phyloP scores from a whole-genome alignment of 2,888 invertebrate genomes.

The Eupithecia subumbrata region DNA sequence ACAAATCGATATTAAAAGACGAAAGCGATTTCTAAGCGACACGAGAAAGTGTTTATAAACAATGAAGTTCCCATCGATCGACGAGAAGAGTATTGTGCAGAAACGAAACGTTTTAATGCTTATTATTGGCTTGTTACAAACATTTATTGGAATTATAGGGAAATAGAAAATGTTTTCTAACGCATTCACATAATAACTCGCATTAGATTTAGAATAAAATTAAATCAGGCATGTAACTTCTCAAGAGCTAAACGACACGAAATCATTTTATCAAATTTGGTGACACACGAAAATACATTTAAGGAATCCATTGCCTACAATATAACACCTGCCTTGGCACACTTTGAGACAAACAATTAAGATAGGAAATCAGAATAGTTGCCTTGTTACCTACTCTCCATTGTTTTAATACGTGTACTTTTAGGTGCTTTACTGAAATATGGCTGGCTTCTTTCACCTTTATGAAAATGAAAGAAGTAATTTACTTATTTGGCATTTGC shows the following conservation, averaged over 20 bases:
- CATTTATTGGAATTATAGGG: not conserved
- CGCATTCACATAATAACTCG: not conserved
- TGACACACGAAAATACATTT: not conserved
- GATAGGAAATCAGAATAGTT: slow-evolving; percentile 32
- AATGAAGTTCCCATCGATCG: slow-evolving; percentile 43
- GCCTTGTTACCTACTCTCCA: slow-evolving; percentile 26
- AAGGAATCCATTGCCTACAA: not conserved
- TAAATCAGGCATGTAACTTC: not conserved
- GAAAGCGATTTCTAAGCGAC: slow-evolving; percentile 45
- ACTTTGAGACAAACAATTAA: slow-evolving; percentile 37
- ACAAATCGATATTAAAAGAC: slow-evolving; percentile 43
- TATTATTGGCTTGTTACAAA: slow-evolving; percentile 8
- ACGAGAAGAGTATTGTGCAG: slow-evolving; percentile 29
- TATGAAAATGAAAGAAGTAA: not conserved
- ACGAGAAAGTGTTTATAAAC: slow-evolving; percentile 46
- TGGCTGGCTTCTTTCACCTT: not conserved
- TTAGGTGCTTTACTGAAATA: not conserved
- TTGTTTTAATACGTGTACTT: slow-evolving; percentile 10
- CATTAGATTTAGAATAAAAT: not conserved
- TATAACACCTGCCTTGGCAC: slow-evolving; percentile 34
- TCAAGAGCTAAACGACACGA: not conserved
- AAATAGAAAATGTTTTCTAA: not conserved
- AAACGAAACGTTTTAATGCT: slow-evolving; percentile 25
- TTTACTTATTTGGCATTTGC: not conserved
- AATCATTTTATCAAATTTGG: not conserved